These are phyloP conservation scores for Mesocentrotus franciscanus DNA, from an alignment of 53 echinoderm and acorn worm species.

Conservation along the genomic window DNA sequence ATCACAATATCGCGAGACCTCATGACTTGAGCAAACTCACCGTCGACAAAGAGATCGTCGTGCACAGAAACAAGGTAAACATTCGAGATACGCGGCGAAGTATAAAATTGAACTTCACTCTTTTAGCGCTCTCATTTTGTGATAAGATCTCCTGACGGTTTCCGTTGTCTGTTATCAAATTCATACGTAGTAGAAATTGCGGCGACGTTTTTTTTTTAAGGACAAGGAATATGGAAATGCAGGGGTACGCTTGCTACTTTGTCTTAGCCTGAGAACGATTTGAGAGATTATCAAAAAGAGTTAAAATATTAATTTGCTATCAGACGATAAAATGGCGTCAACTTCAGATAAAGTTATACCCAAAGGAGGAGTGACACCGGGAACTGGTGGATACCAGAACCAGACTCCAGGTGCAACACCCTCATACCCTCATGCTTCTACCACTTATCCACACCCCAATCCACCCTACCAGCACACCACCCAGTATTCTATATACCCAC, in stretches of 20 bases:
- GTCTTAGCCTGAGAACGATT: background rate
- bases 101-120: conserved; percentile 17
- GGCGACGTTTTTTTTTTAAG: background rate
- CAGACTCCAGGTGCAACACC: background rate
- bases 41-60: background rate
- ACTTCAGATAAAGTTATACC: conserved; percentile 22
- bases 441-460: background rate
- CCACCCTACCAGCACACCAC: conserved; percentile 34
- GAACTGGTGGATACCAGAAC: background rate
- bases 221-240: background rate
- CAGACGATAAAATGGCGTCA: background rate
- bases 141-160: background rate
- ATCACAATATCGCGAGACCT: background rate
- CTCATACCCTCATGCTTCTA: conserved; percentile 5
- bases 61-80: background rate
- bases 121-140: background rate
- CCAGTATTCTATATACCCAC: conserved; percentile 11
- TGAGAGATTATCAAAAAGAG: background rate
- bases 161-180: background rate
- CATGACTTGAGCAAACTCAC: conserved; percentile 1
- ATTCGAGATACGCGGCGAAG: background rate
- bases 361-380: conserved; percentile 18
- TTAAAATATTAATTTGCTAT: background rate
- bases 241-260: background rate
- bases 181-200: background rate